These are phyloP conservation scores for Antheraea pernyi DNA, from an alignment of 1,140 invertebrate genomes.

Conservation along the genomic window DNA sequence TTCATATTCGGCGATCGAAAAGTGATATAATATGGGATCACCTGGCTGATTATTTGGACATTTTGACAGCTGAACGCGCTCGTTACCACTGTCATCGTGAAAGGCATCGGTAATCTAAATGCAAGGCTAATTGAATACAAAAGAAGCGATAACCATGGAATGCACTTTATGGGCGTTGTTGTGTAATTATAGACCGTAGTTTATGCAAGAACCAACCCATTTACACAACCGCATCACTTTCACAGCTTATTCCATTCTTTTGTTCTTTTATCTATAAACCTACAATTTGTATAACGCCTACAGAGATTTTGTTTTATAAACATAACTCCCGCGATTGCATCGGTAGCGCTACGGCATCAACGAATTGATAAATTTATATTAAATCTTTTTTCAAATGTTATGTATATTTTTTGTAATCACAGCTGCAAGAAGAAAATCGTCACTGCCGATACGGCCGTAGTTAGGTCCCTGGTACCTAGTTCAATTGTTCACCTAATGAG, in stretches of 20 bases:
- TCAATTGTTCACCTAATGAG: too few relatives aligned
- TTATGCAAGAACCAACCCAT: conserved; percentile 27
- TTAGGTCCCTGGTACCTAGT: too few relatives aligned
- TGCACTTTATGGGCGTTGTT: conserved; percentile 60
- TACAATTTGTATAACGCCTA: conserved; percentile 14
- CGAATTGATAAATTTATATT: not conserved
- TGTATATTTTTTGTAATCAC: too few relatives aligned
- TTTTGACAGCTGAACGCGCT: conserved; percentile 78
- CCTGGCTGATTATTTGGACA: conserved; percentile 72
- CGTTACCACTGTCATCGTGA: conserved; percentile 74
- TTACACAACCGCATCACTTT: conserved; percentile 23
- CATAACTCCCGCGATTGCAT: not conserved
- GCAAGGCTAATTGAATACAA: conserved; percentile 78
- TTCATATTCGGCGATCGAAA: not conserved
- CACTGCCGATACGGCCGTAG: too few relatives aligned
- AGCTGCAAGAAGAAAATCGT: too few relatives aligned
- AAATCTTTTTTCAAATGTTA: not conserved
- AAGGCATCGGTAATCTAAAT: conserved; percentile 74
- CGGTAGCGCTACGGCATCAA: not conserved
- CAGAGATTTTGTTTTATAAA: not conserved
- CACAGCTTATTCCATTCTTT: conserved; percentile 35
- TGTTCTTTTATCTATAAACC: conserved; percentile 31
- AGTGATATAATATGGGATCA: conserved; percentile 9
- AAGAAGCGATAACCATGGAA: conserved; percentile 69
- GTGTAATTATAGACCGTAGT: conserved; percentile 47